Percentiles rank a stretch among this genome's conserved stretches.
Evolutionary conservation across 2,888 invertebrate species (phyloP).

Genomic region (Rhogogaster chlorosoma): DNA sequence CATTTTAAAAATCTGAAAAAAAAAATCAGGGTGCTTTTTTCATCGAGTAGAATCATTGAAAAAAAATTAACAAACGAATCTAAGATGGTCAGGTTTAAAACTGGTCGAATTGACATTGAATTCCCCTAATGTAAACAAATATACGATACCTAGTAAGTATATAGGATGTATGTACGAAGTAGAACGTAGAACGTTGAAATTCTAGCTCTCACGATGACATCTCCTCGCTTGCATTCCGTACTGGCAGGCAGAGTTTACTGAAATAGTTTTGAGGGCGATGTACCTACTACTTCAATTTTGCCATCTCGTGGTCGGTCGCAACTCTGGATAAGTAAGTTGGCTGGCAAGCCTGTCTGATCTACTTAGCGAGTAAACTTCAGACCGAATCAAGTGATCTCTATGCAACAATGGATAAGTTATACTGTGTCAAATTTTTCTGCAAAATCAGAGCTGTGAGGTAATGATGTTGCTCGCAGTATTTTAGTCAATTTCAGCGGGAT

Average conservation of each 20-base stretch:
- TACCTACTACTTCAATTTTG: slow-evolving; percentile 10
- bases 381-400: not conserved
- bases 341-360: slow-evolving; percentile 33
- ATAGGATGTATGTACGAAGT: not conserved
- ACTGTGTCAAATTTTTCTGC: not conserved
- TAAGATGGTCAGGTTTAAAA: no score
- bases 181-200: not conserved
- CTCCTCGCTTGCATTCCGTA: slow-evolving; percentile 17
- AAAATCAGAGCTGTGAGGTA: not conserved
- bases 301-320: slow-evolving; percentile 4
- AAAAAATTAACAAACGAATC: no score
- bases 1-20: no score
- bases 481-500: not conserved
- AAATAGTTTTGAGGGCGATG: slow-evolving; percentile 50
- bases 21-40: no score
- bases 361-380: not conserved
- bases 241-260: slow-evolving; percentile 12
- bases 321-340: not conserved
- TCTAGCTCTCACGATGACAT: not conserved
- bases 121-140: no score
- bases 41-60: no score
- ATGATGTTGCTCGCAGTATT: not conserved
- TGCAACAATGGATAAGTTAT: not conserved
- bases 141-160: not conserved
- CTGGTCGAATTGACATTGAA: no score